Base-by-base conservation (phyloP, 2,888 invertebrate species). In the Drosophila acutilabella region DNA sequence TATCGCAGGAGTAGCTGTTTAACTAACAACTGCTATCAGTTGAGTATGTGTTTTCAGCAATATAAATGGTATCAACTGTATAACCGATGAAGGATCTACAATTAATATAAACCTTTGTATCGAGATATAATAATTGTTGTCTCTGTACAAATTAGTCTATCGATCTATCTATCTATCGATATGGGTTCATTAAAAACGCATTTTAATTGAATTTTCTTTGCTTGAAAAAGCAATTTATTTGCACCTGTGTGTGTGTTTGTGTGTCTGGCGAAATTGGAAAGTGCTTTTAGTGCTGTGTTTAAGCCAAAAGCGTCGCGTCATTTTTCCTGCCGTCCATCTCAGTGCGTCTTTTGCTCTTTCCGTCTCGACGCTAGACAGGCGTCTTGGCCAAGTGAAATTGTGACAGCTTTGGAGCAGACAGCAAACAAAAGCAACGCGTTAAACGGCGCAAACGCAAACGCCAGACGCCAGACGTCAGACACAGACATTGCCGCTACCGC, bases 351-450 rank as follows among this genome's bases (percentile, higher is more conserved):
- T 18, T 40, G 4, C 41, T 50, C 48, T 38, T 47, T 40, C 48
- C 16, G 14, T 13, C 16, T 8, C 30, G 30, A 30, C 10, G 16
- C 36, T 10, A 47, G 59, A 47, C 52, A 53, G 51, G 38, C 73
- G 73, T 70, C 67, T 74, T 62, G 67, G 60, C 74, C 66, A 79
- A 78, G 78, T 79, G 78, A 79, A 79, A 79, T 79, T 79, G 77
- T 79, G 78, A 79, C 80, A 77, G 74, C 77, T 77, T 70, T 51
- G 52, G 80, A 79, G 80, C 78, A 79, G 77, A 71, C 77, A 23
- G 61, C 65, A 73, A 66, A 71, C 64, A 59, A 70, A 54, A 51
- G 69, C 59, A 41, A 56, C 38, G 56, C 66, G 60, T 60, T 66
- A 73, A 71, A 58, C 58, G 64, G 57, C 69, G 56, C 60, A 57